Evolutionary conservation across 2,888 invertebrate genomes (phyloP).

Genomic region (Drosophila vallismaia): DNA sequence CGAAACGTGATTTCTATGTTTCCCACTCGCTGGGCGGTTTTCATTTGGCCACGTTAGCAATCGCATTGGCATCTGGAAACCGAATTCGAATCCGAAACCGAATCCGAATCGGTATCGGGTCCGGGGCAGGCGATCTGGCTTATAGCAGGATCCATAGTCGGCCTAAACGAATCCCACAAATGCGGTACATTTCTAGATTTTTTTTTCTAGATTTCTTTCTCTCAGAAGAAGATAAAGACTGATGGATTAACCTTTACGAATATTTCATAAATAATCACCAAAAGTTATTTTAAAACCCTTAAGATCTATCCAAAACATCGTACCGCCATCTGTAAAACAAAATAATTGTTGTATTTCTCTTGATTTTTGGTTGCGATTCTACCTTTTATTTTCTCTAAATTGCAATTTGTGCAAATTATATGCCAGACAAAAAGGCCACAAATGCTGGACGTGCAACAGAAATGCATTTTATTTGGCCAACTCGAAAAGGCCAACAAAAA

Average conservation of each 20-base stretch:
- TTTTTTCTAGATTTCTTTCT: no score
- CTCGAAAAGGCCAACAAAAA: conserved; percentile 20
- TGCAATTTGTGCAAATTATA: conserved; percentile 79
- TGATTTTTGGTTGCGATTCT: conserved; percentile 49
- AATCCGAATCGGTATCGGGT: neutral
- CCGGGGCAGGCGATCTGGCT: conserved; percentile 59
- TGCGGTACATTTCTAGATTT: conserved; percentile 16
- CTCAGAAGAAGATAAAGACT: no score
- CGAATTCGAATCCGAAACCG: no score
- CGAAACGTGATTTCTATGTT: conserved; percentile 81
- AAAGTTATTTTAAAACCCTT: neutral
- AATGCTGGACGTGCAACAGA: conserved; percentile 67
- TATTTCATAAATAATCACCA: no score
- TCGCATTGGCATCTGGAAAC: neutral
- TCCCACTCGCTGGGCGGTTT: conserved; percentile 56
- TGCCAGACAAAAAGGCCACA: conserved; percentile 70
- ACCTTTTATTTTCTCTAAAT: conserved; percentile 74
- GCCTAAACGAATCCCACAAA: conserved; percentile 24
- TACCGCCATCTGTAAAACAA: conserved; percentile 24
- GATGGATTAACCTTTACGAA: no score
- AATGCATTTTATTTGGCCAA: conserved; percentile 71
- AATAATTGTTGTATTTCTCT: conserved; percentile 56
- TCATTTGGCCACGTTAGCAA: conserved; percentile 33
- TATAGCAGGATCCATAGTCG: conserved; percentile 53
- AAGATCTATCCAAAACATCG: neutral